Evolutionary conservation across 2,888 invertebrate genomes (phyloP).

Genomic region (Habrosyne pyritoides): DNA sequence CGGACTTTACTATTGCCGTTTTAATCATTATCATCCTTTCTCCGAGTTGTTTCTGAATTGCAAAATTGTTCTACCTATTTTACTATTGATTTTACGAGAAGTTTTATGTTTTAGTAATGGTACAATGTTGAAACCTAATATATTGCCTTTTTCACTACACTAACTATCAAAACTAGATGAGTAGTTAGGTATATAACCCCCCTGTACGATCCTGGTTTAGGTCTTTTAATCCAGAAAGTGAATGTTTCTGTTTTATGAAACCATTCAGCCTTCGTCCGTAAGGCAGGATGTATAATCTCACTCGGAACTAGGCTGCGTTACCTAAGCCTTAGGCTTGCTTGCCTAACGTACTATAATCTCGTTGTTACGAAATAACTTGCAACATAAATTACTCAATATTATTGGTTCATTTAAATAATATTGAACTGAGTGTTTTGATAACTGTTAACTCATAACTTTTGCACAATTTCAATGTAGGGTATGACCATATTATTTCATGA

Average conservation of each 20-base stretch:
- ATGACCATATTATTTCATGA: background rate
- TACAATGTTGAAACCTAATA: no score
- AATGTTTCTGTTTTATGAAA: constrained; percentile 40
- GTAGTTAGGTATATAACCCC: no score
- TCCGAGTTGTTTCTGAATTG: constrained; percentile 25
- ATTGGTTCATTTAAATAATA: constrained; percentile 25
- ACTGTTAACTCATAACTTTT: background rate
- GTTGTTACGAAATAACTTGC: constrained; percentile 60
- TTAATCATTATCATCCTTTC: constrained; percentile 39
- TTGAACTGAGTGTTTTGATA: background rate
- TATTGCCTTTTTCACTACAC: no score
- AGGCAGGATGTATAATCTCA: constrained; percentile 68
- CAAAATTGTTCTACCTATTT: no score
- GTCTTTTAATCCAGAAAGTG: constrained; percentile 27
- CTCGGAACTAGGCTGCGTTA: constrained; percentile 73
- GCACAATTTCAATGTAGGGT: background rate
- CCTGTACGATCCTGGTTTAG: background rate
- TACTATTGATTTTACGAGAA: no score
- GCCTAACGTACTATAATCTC: constrained; percentile 56
- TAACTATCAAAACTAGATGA: no score
- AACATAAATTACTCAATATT: constrained; percentile 42
- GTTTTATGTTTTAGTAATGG: no score
- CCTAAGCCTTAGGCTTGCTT: constrained; percentile 63
- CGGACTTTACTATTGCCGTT: constrained; percentile 25
- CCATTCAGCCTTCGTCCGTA: constrained; percentile 41